Evolutionary conservation across 2,888 invertebrate species (phyloP), one percentile per base, ranked within the genome.

Genomic region (Mimachlamys varia): DNA sequence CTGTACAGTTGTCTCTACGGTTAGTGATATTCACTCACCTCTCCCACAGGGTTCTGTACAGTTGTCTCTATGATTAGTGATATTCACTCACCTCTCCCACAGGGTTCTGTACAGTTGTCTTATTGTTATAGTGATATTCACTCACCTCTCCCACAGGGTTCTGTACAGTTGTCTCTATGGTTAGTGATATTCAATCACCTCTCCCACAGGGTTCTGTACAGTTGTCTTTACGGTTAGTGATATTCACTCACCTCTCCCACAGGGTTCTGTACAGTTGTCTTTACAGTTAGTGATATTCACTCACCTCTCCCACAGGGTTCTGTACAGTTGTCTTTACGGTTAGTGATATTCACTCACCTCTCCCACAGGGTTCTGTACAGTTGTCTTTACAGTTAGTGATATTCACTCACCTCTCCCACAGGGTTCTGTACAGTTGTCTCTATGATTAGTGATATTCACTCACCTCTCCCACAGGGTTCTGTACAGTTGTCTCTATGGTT

Each of bases 51-150:
- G 93, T 95, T 98, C 98, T 0, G 98, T 98, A 96, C 99, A 99
- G 22, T 98, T 97, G 0, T 13, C 53, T 53, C 1, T 10, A 53
- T 19, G 5, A 19, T 53, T 17, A 53, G 17, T 53, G 53, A 53
- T 12, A 19, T 58, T n/a, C 22, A 89, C 92, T 93, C 91, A 96
- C 96, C 96, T 94, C 95, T 95, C 15, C 95, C 96, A 92, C 96
- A 96, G 12, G 95, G 93, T 95, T 98, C 98, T 0, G 98, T 98
- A 96, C 99, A 99, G 22, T 98, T 97, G 0, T 13, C 53, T 53
- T 10, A 53, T 19, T 53, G 12, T 53, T n/a, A n/a, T 17, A 53
- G 17, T 53, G 53, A 53, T 12, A 19, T 58, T n/a, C 22, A 89
- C 92, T 93, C 91, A 96, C 96, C 96, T 94, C 95, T 95, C 15